Conservation (phyloP, 1,140 invertebrate species). For the Drosophila melanogaster region Release_6_plus_ISO1_MT NT_033779.5:16086001-16086500, state of each 20-base stretch:
- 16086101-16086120: slow-evolving; percentile 24
- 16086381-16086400: background rate
- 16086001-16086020: background rate
- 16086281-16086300: background rate
- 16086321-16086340: too few species aligned
- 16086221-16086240: too few species aligned
- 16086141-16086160: slow-evolving; percentile 43
- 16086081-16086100: slow-evolving; percentile 18
- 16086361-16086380: background rate
- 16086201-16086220: too few species aligned
- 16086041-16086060: slow-evolving; percentile 67
- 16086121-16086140: slow-evolving; percentile 44
- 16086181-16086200: background rate
- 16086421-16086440: slow-evolving; percentile 28
- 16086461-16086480: slow-evolving; percentile 18
- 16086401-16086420: slow-evolving; percentile 5
- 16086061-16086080: slow-evolving; percentile 69
- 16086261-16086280: background rate
- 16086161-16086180: slow-evolving; percentile 19
- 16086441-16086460: slow-evolving; percentile 21
- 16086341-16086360: too few species aligned
- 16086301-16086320: too few species aligned
- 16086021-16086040: slow-evolving; percentile 66
- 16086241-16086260: too few species aligned
- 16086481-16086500: slow-evolving; percentile 27